phyloP scores from a whole-genome alignment of 2,113 vertebrate species.

The Casuarius casuarius region DNA sequence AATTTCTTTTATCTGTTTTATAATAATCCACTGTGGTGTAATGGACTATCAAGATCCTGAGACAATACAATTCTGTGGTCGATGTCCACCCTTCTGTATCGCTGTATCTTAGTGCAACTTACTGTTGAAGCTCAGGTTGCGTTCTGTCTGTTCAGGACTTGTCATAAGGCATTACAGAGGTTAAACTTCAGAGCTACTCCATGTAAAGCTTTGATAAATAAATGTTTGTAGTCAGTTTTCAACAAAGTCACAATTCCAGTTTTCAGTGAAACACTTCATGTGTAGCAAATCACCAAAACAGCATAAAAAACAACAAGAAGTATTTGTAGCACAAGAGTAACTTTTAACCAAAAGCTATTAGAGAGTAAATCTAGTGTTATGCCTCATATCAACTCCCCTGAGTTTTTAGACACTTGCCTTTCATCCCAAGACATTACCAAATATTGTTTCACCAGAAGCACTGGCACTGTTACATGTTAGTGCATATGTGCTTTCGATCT shows the following conservation, averaged over 20 bases:
- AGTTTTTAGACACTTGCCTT: neutral
- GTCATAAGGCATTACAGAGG: neutral
- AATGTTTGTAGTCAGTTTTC: neutral
- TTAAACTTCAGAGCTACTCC: neutral
- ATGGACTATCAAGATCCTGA: fast-evolving
- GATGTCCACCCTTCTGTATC: neutral
- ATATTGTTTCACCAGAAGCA: neutral
- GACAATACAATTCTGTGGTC: neutral
- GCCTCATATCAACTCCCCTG: neutral
- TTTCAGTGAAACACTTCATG: neutral
- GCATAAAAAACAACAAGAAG: neutral
- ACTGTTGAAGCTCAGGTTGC: neutral
- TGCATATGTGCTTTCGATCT: neutral
- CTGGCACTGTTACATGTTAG: fast-evolving
- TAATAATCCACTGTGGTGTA: neutral
- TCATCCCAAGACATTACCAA: neutral
- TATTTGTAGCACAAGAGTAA: neutral
- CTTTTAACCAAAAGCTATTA: neutral
- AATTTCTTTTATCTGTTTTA: neutral
- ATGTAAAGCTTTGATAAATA: neutral
- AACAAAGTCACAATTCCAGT: neutral
- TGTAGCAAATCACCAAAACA: neutral
- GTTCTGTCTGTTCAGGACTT: neutral
- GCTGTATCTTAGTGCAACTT: neutral
- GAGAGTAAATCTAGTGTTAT: neutral